Evolutionary conservation across 2,888 invertebrate species (phyloP), one percentile per base, ranked within the genome.

Genomic region (Erpobdella octoculata): DNA sequence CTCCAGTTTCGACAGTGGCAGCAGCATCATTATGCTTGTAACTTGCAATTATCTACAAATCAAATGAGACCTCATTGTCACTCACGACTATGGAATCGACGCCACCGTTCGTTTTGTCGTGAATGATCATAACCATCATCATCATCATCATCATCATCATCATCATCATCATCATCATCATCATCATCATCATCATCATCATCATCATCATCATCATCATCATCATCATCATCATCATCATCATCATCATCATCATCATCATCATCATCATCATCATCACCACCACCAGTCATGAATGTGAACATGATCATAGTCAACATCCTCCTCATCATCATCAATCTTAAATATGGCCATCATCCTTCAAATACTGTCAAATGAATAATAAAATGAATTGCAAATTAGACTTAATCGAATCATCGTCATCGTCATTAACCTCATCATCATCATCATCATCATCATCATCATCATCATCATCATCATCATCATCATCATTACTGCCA

Each of bases 101-200:
- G n/a, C n/a, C n/a, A n/a, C n/a, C n/a, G n/a, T n/a, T n/a, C n/a
- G n/a, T n/a, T n/a, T n/a, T n/a, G n/a, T n/a, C n/a, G n/a, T n/a
- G n/a, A n/a, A n/a, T n/a, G n/a, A n/a, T n/a, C n/a, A n/a, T n/a
- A n/a, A n/a, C n/a, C n/a, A n/a, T n/a, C n/a, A n/a, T n/a, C n/a
- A n/a, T n/a, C n/a, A n/a, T n/a, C n/a, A n/a, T n/a, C n/a, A n/a
- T 35, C 67, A 48, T 91, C 91, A 80, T 89, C 89, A 21, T 90
- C 89, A 79, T 92, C 91, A 70, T 91, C 88, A 66, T 93, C 89
- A 9, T 85, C 84, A 1, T 92, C 96, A 83, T 98, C 98, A 0
- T 97, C 97, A 48, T 48, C 48, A 5, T 48, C 48, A 9, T 48
- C 48, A 28, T 38, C 28, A 61, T 59, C 31, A 62, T 71, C 37